These are phyloP conservation scores for Oreochromis tanganicae DNA, from an alignment of 2,113 vertebrate species.

Conservation along the genomic window DNA sequence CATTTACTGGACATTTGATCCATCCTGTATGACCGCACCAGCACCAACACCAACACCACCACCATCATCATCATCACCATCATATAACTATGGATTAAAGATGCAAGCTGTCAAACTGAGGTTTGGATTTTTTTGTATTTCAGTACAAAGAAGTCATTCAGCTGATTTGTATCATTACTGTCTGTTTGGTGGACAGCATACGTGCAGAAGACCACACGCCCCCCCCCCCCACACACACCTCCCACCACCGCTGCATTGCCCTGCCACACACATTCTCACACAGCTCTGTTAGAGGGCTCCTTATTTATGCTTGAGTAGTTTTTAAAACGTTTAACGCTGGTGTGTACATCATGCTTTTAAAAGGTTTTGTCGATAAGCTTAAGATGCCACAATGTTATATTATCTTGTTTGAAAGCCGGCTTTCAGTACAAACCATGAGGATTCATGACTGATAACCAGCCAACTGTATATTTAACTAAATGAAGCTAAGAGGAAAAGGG, in stretches of 20 bases:
- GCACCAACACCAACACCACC: background rate
- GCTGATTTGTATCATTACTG: background rate
- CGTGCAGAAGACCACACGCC: background rate
- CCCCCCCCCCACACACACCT: background rate
- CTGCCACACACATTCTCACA: constrained; percentile 27
- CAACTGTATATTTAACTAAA: constrained; percentile 39
- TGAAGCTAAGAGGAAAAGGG: background rate
- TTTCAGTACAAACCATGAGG: constrained; percentile 1
- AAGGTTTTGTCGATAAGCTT: background rate
- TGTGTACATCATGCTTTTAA: constrained; percentile 30
- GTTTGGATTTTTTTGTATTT: background rate
- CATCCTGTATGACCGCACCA: background rate
- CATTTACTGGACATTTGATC: background rate
- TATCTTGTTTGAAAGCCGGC: constrained; percentile 29
- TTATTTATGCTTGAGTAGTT: constrained; percentile 42
- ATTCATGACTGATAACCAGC: constrained; percentile 2
- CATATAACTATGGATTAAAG: background rate
- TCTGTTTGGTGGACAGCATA: background rate
- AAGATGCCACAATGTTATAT: background rate
- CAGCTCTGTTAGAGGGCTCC: background rate
- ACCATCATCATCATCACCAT: background rate
- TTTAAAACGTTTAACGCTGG: background rate
- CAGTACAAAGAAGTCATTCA: background rate
- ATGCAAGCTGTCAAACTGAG: background rate
- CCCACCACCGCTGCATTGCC: background rate